Percentiles rank a stretch among this genome's conserved stretches.
phyloP scores from a whole-genome alignment of 1,140 invertebrate genomes.

The Drosophila obscura region DNA sequence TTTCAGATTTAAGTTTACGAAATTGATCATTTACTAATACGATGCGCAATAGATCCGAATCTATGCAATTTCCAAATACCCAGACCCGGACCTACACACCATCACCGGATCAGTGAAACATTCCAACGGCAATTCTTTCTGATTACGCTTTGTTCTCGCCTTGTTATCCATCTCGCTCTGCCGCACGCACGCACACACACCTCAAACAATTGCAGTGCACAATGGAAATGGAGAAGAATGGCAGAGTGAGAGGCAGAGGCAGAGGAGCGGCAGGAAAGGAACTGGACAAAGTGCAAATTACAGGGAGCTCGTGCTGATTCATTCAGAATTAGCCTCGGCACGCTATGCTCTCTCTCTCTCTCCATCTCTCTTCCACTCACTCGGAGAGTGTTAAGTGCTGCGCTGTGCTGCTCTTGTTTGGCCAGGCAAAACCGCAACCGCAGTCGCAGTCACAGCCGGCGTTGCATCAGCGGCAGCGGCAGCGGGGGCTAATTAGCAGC shows the following conservation, averaged over 20 bases:
- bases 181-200: not conserved
- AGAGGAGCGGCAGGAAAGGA: not conserved
- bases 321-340: conserved; percentile 66
- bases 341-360: conserved; percentile 50
- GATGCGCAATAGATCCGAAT: conserved; percentile 32
- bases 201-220: conserved; percentile 31
- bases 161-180: conserved; percentile 14
- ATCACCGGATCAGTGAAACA: conserved; percentile 44
- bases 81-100: conserved; percentile 10
- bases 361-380: not conserved
- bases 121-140: conserved; percentile 31
- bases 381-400: conserved; percentile 1
- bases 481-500: conserved; percentile 72
- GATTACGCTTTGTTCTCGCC: conserved; percentile 29
- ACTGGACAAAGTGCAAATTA: conserved; percentile 74
- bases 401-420: conserved; percentile 38
- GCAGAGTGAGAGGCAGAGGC: not conserved
- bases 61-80: conserved; percentile 21
- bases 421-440: conserved; percentile 39
- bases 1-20: not conserved
- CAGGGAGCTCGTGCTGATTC: conserved; percentile 76
- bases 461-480: conserved; percentile 28
- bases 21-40: too few relatives aligned
- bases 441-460: conserved; percentile 13
- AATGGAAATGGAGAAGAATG: conserved; percentile 6